Conservation (phyloP, 2,888 invertebrate species). For the Nomada lathburiana region DNA sequence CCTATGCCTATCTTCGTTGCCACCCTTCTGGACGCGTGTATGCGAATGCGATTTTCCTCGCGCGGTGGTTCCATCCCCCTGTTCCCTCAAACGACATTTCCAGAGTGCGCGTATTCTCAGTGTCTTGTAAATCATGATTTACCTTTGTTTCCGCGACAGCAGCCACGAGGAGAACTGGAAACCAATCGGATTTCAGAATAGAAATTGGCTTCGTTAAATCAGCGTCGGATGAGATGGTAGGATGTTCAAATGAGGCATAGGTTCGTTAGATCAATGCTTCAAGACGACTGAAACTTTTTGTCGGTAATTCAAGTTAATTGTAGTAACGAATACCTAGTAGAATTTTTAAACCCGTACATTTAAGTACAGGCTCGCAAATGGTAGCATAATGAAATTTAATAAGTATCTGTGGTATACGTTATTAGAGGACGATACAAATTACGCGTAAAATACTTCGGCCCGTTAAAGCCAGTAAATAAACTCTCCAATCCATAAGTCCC, state of each 20-base stretch:
- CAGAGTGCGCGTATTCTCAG: slow-evolving; percentile 64
- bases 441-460: neutral
- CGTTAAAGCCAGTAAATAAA: too few relatives aligned
- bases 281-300: neutral
- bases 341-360: too few relatives aligned
- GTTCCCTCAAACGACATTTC: slow-evolving; percentile 50
- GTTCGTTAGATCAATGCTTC: neutral
- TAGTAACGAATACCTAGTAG: too few relatives aligned
- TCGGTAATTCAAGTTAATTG: too few relatives aligned
- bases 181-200: slow-evolving; percentile 59
- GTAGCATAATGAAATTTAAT: too few relatives aligned
- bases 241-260: neutral
- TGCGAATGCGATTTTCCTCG: slow-evolving; percentile 41
- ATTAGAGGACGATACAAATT: neutral
- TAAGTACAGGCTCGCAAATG: too few relatives aligned
- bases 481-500: too few relatives aligned
- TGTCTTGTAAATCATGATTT: slow-evolving; percentile 77
- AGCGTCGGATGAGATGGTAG: slow-evolving; percentile 21
- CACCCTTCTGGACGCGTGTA: slow-evolving; percentile 16
- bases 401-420: too few relatives aligned
- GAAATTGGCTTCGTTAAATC: slow-evolving; percentile 56
- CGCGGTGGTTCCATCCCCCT: slow-evolving; percentile 30
- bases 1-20: slow-evolving; percentile 8
- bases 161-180: slow-evolving; percentile 51
- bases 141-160: slow-evolving; percentile 68